Evolutionary conservation across 2,888 invertebrate species (phyloP).

Genomic region (Trissonchulus latispiculum): DNA sequence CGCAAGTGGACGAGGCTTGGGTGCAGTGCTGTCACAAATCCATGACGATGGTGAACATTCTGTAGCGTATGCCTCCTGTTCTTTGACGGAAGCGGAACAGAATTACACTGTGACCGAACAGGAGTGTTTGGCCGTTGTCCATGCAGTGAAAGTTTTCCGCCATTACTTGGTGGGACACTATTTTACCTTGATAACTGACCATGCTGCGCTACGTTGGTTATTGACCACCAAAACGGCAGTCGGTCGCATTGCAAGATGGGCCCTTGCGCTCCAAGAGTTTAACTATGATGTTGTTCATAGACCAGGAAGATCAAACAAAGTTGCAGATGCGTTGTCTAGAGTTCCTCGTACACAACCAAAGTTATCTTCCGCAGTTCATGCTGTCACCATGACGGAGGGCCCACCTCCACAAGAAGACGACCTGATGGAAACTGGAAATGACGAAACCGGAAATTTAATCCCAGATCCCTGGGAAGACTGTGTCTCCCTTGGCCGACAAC

Average conservation of each 20-base stretch:
- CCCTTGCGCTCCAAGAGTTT: conserved; percentile 45
- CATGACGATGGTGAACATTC: too few species aligned
- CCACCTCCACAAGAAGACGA: too few species aligned
- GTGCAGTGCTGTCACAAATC: conserved; percentile 30
- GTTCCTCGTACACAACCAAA: too few species aligned
- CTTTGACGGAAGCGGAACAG: too few species aligned
- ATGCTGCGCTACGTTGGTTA: conserved; percentile 23
- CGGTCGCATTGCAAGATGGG: conserved; percentile 48
- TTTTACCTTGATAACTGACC: conserved; percentile 21
- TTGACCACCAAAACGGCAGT: conserved; percentile 43
- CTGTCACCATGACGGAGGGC: too few species aligned
- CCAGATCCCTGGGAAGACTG: too few species aligned
- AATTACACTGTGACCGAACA: conserved; percentile 30
- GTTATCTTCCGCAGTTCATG: too few species aligned
- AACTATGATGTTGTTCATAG: conserved; percentile 44
- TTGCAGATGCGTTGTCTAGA: conserved; percentile 45
- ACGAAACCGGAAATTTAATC: too few species aligned
- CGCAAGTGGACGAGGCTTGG: too few species aligned
- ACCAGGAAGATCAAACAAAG: conserved; percentile 43
- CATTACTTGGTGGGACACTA: conserved; percentile 20
- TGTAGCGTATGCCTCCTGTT: too few species aligned
- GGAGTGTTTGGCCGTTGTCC: conserved; percentile 31
- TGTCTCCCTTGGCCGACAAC: too few species aligned
- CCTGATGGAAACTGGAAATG: too few species aligned
- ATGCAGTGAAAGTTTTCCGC: conserved; percentile 23